Evolutionary conservation across 2,113 vertebrate genomes (phyloP).

Genomic region (Cyprinodon variegatus): DNA sequence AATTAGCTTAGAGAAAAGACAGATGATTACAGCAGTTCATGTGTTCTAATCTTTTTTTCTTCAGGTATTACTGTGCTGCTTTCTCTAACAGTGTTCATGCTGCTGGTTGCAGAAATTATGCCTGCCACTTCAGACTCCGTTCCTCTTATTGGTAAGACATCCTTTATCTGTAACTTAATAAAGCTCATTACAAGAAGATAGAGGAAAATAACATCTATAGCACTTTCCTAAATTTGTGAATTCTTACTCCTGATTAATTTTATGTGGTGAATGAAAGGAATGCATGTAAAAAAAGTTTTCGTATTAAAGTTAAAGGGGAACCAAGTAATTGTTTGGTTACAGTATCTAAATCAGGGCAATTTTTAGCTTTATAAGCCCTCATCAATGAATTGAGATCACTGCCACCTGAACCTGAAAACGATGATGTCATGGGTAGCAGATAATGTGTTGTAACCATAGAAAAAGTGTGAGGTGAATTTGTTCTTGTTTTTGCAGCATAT

Average conservation of each 20-base stretch:
- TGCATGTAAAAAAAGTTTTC: not conserved
- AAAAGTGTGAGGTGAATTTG: slow-evolving; percentile 1
- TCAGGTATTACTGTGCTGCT: slow-evolving; percentile 90
- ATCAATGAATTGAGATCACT: no score
- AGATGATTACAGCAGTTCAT: slow-evolving; percentile 13
- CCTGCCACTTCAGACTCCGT: slow-evolving; percentile 92
- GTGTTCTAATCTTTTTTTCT: slow-evolving; percentile 14
- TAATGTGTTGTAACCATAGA: not conserved
- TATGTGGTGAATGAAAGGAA: not conserved
- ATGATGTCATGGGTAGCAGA: not conserved
- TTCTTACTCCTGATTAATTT: not conserved
- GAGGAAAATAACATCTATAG: not conserved
- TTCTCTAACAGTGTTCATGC: slow-evolving; percentile 92
- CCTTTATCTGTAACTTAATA: not conserved
- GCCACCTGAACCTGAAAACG: no score
- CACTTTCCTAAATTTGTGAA: not conserved
- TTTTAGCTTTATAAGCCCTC: no score
- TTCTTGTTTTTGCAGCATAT: slow-evolving; percentile 14
- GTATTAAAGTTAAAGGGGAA: not conserved
- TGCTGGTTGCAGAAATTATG: slow-evolving; percentile 93
- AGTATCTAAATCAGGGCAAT: not conserved
- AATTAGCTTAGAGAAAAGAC: not conserved
- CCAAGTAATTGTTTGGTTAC: not conserved
- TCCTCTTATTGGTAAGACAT: slow-evolving; percentile 87
- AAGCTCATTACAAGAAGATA: not conserved